phyloP scores from a whole-genome alignment of 2,797 vertebrate species.

The Rhinoraja longicauda region DNA sequence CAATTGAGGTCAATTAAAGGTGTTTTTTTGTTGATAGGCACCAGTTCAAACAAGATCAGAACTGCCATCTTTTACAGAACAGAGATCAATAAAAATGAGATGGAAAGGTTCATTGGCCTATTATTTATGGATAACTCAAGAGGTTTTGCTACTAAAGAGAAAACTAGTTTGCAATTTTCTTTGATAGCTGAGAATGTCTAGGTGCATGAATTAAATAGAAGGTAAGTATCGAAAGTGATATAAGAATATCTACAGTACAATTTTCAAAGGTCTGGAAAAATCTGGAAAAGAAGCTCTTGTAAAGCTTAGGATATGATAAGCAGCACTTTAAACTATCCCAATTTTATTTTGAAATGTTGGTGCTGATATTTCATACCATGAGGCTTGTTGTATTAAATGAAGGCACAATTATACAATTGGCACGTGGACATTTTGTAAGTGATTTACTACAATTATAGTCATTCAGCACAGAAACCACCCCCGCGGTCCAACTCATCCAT shows the following conservation, averaged over 20 bases:
- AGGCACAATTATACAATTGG: neutral
- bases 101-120: neutral
- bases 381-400: neutral
- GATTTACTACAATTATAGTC: neutral
- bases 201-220: neutral
- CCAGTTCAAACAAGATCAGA: neutral
- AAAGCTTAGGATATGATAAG: neutral
- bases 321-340: neutral
- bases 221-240: neutral
- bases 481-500: too few relatives aligned
- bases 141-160: neutral
- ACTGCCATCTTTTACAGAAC: neutral
- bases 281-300: neutral
- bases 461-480: too few relatives aligned
- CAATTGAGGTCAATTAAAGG: neutral
- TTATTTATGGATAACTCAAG: neutral
- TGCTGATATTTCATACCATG: neutral
- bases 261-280: neutral
- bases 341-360: neutral
- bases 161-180: neutral
- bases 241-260: neutral
- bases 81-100: neutral
- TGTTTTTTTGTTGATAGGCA: neutral
- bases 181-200: neutral
- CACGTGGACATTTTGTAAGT: neutral